These are phyloP conservation scores for Chydorus sphaericus DNA, from an alignment of 2,888 invertebrate species.

Conservation along the genomic window DNA sequence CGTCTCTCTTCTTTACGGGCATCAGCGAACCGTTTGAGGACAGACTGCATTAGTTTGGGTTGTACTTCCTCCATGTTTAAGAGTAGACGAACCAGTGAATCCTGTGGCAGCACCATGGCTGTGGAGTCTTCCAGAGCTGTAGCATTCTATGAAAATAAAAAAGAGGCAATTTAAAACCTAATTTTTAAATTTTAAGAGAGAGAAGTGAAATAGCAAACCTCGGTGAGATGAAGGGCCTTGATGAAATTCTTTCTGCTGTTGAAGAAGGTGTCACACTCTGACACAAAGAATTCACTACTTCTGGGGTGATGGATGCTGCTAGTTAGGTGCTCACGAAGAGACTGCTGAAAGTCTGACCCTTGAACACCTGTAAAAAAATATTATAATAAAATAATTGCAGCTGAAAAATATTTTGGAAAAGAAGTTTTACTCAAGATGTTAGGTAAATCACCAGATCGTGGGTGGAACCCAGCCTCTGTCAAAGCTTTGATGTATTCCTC, in stretches of 20 bases:
- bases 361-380: too few relatives aligned
- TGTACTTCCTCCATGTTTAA: slow-evolving; percentile 20
- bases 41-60: slow-evolving; percentile 17
- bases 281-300: slow-evolving; percentile 1
- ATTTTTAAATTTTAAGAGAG: too few relatives aligned
- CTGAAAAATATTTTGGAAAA: too few relatives aligned
- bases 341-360: background rate
- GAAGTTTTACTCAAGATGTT: background rate
- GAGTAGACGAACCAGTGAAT: slow-evolving; percentile 19
- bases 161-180: too few relatives aligned
- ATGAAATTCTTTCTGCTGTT: background rate
- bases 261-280: slow-evolving; percentile 7
- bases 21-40: slow-evolving; percentile 13
- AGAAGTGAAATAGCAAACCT: too few relatives aligned
- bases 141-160: too few relatives aligned
- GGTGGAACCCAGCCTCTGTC: background rate
- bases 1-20: background rate
- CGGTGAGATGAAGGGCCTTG: slow-evolving; percentile 2
- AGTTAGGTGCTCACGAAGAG: background rate
- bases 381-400: too few relatives aligned
- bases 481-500: background rate
- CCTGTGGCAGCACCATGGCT: slow-evolving; percentile 13
- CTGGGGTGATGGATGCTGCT: background rate
- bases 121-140: background rate
- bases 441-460: background rate